Evolutionary conservation across 2,797 vertebrate species (phyloP).

Genomic region (Liasis olivaceus): DNA sequence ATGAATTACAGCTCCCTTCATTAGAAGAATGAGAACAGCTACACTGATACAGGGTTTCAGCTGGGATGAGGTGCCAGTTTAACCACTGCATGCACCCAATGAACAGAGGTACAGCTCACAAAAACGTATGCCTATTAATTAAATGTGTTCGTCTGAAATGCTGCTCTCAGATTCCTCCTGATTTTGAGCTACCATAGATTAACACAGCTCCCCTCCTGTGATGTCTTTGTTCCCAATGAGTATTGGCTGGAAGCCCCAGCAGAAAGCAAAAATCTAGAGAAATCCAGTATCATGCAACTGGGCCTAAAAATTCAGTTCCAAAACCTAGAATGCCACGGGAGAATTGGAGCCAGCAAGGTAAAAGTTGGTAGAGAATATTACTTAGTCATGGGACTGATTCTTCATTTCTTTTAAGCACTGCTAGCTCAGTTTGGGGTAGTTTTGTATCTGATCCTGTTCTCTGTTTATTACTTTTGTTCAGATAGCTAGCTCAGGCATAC

Average conservation of each 20-base stretch:
- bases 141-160: background rate
- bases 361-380: background rate
- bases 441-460: background rate
- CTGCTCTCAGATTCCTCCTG: background rate
- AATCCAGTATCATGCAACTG: background rate
- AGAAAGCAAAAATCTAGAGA: background rate
- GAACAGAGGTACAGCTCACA: background rate
- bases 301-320: background rate
- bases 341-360: background rate
- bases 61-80: background rate
- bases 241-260: background rate
- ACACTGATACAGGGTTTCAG: background rate
- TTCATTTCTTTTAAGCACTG: background rate
- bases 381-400: background rate
- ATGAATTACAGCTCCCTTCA: background rate
- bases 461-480: background rate
- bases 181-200: background rate
- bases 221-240: background rate
- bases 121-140: background rate
- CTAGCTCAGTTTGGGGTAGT: background rate
- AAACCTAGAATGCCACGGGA: background rate
- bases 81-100: background rate
- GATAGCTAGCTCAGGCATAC: background rate
- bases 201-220: background rate
- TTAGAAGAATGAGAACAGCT: background rate